Evolutionary conservation across 35 echinoderm and acorn worm species (phyloP), one percentile per base, ranked within the genome.

Genomic region (Acanthaster planci): DNA sequence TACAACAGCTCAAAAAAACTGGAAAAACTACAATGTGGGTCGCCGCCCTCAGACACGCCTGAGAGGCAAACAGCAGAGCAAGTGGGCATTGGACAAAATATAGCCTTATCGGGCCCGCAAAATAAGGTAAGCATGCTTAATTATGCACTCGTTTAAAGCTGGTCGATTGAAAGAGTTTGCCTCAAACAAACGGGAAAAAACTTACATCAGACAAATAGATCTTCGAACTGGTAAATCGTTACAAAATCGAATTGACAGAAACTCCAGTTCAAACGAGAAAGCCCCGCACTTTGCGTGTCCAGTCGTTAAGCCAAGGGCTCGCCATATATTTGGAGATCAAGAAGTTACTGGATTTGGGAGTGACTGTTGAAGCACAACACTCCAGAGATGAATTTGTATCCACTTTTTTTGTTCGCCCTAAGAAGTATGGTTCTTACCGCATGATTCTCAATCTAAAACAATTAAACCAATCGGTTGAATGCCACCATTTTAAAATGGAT

Each of bases 401-500:
- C 7, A 64, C 58, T 64, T 16, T 80, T 77, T 94, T 85, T 47
- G 55, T 54, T 19, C 44, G 83, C 14, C 55, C 82, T 16, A 89
- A 94, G 64, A 86, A 77, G 80, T 83, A 94, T 78, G 87, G 92
- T 15, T 76, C 75, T 26, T 26, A 56, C 17, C 51, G 87, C 55
- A 89, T 89, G 81, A 94, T 94, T 54, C 67, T 90, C 39, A 84
- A 94, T 54, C 84, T 94, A 15, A 76, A 78, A 36, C 32, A 83
- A 19, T 80, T 94, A 18, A 94, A 94, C 52, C 75, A 90, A 64
- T 86, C 7, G 67, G 47, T 94, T 31, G 35, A 84, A 75, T 94
- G 85, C 40, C 77, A 86, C 39, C 92, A 94, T 86, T 94, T 94
- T 51, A 94, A 94, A 76, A 89, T 89, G 86, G 87, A 90, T 72